These are phyloP conservation scores for Botia kubotai DNA, from an alignment of 2,797 vertebrate species.

Conservation along the genomic window DNA sequence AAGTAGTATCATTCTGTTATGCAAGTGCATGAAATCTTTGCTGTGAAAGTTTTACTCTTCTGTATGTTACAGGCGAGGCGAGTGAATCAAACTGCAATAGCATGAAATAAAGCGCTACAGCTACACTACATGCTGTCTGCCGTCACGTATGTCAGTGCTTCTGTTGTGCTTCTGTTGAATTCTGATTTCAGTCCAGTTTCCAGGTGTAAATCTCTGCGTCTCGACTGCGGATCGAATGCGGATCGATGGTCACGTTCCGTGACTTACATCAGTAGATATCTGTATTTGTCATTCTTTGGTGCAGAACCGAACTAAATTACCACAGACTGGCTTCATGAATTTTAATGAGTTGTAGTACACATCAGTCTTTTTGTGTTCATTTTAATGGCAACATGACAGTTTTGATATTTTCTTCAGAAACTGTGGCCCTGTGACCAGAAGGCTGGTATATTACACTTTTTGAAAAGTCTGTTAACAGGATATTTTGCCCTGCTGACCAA, in stretches of 20 bases:
- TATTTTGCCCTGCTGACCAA: neutral
- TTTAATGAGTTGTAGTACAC: neutral
- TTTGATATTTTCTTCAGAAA: neutral
- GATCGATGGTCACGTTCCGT: neutral
- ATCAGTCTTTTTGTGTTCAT: neutral
- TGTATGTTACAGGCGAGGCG: neutral
- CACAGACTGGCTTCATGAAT: too few relatives aligned
- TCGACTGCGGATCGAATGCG: too few relatives aligned
- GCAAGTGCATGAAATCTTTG: neutral
- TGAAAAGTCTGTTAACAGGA: neutral
- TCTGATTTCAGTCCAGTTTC: constrained; percentile 10
- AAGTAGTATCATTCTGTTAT: neutral
- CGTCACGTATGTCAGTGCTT: neutral
- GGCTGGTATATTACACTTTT: neutral
- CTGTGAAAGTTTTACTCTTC: neutral
- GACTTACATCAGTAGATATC: too few relatives aligned
- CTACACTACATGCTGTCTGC: neutral
- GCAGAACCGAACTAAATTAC: too few relatives aligned
- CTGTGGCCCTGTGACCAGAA: too few relatives aligned
- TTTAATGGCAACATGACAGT: too few relatives aligned
- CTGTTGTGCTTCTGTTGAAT: neutral
- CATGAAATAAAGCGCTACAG: constrained; percentile 9
- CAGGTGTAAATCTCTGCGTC: neutral
- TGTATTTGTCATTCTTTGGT: too few relatives aligned
- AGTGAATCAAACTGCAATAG: neutral